Evolutionary conservation across 2,888 invertebrate genomes (phyloP), one percentile per base, ranked within the genome.

Genomic region (Masnerella sp.): DNA sequence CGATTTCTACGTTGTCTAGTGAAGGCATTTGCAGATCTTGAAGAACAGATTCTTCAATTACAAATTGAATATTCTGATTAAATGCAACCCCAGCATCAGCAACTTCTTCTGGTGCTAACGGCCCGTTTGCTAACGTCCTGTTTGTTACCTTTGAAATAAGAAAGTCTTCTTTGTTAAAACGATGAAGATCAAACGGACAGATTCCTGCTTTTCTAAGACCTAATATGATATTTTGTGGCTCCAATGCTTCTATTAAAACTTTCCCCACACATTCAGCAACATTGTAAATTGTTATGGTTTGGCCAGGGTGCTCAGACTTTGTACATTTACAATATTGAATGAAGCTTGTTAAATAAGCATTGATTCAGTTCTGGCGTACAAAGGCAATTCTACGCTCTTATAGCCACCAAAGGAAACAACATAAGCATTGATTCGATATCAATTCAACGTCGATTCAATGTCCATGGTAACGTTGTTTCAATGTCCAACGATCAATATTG

Each of bases 141-240:
- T 70, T 52, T 8, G 72, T 72, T 4, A 67, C 56, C 5, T 14
- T 18, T 4, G 56, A 30, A 14, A 83, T 58, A 82, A 82, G 58
- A 81, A 65, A 68, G 30, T 72, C 54, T 8, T 17, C 15, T 5
- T 59, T 67, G 5, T 5, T 18, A 12, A 61, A 74, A 30, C 49
- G 9, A 4, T 51, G 7, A 5, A 42, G 40, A 38, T 87, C 77
- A 54, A 79, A 83, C 7, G 83, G 82, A 62, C 56, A 83, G 45
- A 84, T 85, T 42, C 85, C 85, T 25, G 83, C 80, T 38, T 78
- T 77, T 75, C 76, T 73, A 75, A 87, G 87, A 11, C 83, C 83
- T 22, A 74, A 59, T 49, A 69, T 77, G 28, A 87, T 86, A 70
- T 86, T 88, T 5, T 9, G 5, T 2, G 84, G 82, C 38, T 83